Base-by-base conservation (phyloP, 2,113 vertebrate species). In the Cricetomys ansorgei region DNA sequence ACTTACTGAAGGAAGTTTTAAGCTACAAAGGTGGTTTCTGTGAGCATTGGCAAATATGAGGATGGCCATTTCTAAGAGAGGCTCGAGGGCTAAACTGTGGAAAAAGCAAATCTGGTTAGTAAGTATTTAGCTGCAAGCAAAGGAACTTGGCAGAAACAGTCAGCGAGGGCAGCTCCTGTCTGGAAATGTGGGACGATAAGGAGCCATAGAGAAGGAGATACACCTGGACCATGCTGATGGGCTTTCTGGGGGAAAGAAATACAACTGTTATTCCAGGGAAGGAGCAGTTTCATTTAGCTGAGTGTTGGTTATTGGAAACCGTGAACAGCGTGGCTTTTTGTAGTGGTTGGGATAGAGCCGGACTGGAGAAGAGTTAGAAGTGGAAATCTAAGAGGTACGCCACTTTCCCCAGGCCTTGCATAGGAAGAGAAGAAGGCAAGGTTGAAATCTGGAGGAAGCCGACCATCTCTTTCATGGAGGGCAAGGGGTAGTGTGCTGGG, bases 241-340 rank as follows among this genome's bases (percentile, higher is more conserved):
- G 64, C 25, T 79, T 57, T 94, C 31, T 53, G 43, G 50, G 79
- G 72, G 77, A 17, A 80, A 84, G 84, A 91, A 70, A n/a, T 27
- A 67, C 25, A 75, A 45, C 53, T 72, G 70, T 92, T 53, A 90
- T 59, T 34, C 16, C 37, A 93, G 84, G 64, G 53, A 62, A 91
- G 94, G 85, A 16, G 53, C 53, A 48, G 4, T 70, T 79, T 57
- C 69, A 79, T 83, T 90, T 88, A 77, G 81, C 57, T 91, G 81
- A 92, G 64, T 92, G 57, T 45, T 55, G 65, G 86, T 89, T 96
- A 88, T 86, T 94, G 70, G 89, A 96, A 95, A 92, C 45, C 76
- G 75, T 88, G 69, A 25, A 88, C 72, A 89, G 15, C 29, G 34
- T 95, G 73, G 59, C 17, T 23, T 29, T 91, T 92, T 88, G 70